Conservation (phyloP, 2,888 invertebrate genomes). For the Phyllotreta cruciferae region DNA sequence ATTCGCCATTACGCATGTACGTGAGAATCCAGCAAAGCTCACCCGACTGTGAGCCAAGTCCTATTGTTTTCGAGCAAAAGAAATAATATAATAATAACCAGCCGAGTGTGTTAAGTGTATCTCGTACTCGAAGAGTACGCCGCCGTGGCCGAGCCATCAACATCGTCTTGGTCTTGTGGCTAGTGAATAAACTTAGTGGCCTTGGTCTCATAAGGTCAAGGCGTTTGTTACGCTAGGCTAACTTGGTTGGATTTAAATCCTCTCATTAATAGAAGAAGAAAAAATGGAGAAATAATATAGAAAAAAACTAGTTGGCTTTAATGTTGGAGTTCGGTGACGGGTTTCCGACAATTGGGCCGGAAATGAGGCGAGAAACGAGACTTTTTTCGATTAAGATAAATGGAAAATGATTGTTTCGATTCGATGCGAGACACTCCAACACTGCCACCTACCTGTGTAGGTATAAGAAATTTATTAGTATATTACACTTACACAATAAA, state of each 20-base stretch:
- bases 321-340: conserved; percentile 26
- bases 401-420: conserved; percentile 2
- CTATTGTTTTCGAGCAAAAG: conserved; percentile 44
- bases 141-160: conserved; percentile 16
- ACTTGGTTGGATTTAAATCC: conserved; percentile 37
- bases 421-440: no score
- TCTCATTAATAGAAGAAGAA: conserved; percentile 28
- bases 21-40: conserved; percentile 14
- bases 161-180: conserved; percentile 26
- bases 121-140: conserved; percentile 13
- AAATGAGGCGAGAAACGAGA: conserved; percentile 18
- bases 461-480: no score
- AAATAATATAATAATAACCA: conserved; percentile 33
- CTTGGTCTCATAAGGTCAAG: conserved; percentile 52
- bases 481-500: no score
- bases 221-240: conserved; percentile 52
- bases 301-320: conserved; percentile 26
- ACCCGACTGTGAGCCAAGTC: conserved; percentile 29
- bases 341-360: conserved; percentile 27
- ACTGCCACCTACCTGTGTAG: no score
- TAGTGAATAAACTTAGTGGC: conserved; percentile 52
- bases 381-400: neutral
- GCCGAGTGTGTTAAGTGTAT: conserved; percentile 42
- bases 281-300: conserved; percentile 1
- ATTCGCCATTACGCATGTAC: neutral